Conservation (phyloP, 2,888 invertebrate genomes). For the Euzetes globulus region DNA sequence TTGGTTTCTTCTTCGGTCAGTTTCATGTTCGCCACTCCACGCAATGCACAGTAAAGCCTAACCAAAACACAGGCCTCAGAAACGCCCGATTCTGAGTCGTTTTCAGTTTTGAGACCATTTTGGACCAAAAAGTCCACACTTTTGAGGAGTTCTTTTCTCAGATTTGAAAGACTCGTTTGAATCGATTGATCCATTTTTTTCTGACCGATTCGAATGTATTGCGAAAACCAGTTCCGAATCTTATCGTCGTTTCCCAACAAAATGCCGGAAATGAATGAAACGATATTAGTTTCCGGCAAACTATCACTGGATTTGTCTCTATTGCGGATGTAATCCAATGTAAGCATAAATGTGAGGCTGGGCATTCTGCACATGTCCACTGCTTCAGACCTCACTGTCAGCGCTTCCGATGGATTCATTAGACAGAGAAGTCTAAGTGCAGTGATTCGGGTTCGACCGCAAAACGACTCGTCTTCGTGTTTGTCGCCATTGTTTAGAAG, state of each 20-base stretch:
- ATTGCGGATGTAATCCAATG: slow-evolving; percentile 53
- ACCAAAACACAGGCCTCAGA: slow-evolving; percentile 84
- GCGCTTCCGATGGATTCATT: slow-evolving; percentile 79
- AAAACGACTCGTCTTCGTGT: slow-evolving; percentile 75
- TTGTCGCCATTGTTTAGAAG: slow-evolving; percentile 78
- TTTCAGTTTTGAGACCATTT: slow-evolving; percentile 29
- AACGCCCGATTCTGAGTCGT: slow-evolving; percentile 55
- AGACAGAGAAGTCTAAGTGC: slow-evolving; percentile 72
- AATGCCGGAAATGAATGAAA: slow-evolving; percentile 79
- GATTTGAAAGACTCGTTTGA: slow-evolving; percentile 23
- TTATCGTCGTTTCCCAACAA: slow-evolving; percentile 81
- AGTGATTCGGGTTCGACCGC: slow-evolving; percentile 65
- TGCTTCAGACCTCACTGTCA: slow-evolving; percentile 75
- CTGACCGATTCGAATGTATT: slow-evolving; percentile 78
- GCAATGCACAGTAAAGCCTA: slow-evolving; percentile 79
- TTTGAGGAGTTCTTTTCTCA: slow-evolving; percentile 28
- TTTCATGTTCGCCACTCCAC: slow-evolving; percentile 87
- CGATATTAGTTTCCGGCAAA: slow-evolving; percentile 51
- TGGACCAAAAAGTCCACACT: slow-evolving; percentile 26
- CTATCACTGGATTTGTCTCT: slow-evolving; percentile 14
- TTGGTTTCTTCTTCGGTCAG: slow-evolving; percentile 86
- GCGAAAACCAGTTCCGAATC: slow-evolving; percentile 83
- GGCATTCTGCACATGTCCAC: slow-evolving; percentile 83
- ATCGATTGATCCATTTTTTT: slow-evolving; percentile 49
- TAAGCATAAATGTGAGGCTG: slow-evolving; percentile 72